A percentile compares a stretch with the other conserved stretches of the same genome.
phyloP scores from a whole-genome alignment of 1,140 invertebrate genomes.

The Drosophila pruinosa region DNA sequence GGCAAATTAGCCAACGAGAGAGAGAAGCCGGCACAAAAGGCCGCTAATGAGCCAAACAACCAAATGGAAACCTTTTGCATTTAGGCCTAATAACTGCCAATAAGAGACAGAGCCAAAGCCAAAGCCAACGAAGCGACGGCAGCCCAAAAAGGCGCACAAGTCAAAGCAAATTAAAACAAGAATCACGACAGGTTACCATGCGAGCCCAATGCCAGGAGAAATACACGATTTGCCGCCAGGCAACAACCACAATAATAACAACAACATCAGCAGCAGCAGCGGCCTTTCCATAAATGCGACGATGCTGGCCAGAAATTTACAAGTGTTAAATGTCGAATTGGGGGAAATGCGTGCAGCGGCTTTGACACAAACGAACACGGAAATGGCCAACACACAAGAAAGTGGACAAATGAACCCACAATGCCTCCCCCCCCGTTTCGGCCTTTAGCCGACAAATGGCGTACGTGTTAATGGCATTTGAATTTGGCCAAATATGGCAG shows the following conservation, averaged over 20 bases:
- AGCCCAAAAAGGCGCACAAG: slow-evolving; percentile 74
- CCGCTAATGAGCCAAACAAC: slow-evolving; percentile 73
- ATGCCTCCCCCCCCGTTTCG: neutral
- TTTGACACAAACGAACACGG: slow-evolving; percentile 70
- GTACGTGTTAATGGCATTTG: slow-evolving; percentile 82
- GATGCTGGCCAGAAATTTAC: slow-evolving; percentile 63
- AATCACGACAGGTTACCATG: slow-evolving; percentile 81
- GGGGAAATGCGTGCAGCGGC: slow-evolving; percentile 73
- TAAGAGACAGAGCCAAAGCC: slow-evolving; percentile 26
- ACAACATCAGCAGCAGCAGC: slow-evolving; percentile 6
- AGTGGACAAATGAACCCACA: slow-evolving; percentile 68
- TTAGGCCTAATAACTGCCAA: slow-evolving; percentile 75
- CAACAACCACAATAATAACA: no score
- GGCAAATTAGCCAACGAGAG: slow-evolving; percentile 31
- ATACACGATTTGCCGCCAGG: slow-evolving; percentile 67
- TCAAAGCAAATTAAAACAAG: slow-evolving; percentile 81
- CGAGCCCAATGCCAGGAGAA: slow-evolving; percentile 48
- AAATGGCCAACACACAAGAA: slow-evolving; percentile 48
- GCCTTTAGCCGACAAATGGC: slow-evolving; percentile 64
- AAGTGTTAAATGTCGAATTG: slow-evolving; percentile 79
- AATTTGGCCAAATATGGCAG: slow-evolving; percentile 81
- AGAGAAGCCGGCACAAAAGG: neutral
- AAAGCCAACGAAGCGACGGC: slow-evolving; percentile 24
- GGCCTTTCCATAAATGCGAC: slow-evolving; percentile 42
- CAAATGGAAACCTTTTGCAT: slow-evolving; percentile 65